Evolutionary conservation across 1,140 invertebrate species (phyloP).

Genomic region (Micrasema minimum): DNA sequence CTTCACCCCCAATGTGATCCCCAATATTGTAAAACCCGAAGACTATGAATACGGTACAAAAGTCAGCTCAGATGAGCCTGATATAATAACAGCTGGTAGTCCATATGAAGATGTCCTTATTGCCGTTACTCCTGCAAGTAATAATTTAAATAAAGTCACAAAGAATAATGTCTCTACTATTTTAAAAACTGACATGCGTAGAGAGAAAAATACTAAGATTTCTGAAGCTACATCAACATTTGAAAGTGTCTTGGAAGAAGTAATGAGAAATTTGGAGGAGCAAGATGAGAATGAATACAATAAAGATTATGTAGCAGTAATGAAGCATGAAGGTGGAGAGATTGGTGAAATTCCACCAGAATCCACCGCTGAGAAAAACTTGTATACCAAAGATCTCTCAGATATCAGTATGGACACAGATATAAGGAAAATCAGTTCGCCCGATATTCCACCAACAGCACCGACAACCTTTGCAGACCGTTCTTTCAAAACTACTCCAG

Average conservation of each 20-base stretch:
- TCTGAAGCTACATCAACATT: slow-evolving; percentile 61
- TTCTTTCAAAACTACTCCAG: slow-evolving; percentile 33
- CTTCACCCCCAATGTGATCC: slow-evolving; percentile 65
- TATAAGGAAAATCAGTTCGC: slow-evolving; percentile 20
- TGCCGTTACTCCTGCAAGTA: slow-evolving; percentile 63
- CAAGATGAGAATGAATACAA: slow-evolving; percentile 66
- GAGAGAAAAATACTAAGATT: slow-evolving; percentile 54
- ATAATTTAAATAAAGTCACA: slow-evolving; percentile 54
- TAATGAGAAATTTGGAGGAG: slow-evolving; percentile 66
- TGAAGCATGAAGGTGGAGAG: slow-evolving; percentile 66
- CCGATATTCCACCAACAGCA: slow-evolving; percentile 4
- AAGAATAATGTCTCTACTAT: slow-evolving; percentile 49
- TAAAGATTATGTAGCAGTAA: slow-evolving; percentile 63
- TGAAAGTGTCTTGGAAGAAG: slow-evolving; percentile 66
- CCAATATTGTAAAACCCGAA: slow-evolving; percentile 59
- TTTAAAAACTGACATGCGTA: not conserved
- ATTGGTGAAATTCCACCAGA: slow-evolving; percentile 64
- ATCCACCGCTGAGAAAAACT: slow-evolving; percentile 8
- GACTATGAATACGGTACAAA: slow-evolving; percentile 55
- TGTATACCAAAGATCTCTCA: slow-evolving; percentile 9
- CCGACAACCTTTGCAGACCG: slow-evolving; percentile 12
- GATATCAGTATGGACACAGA: slow-evolving; percentile 17
- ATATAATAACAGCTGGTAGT: slow-evolving; percentile 65
- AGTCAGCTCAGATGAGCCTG: slow-evolving; percentile 56
- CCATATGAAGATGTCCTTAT: slow-evolving; percentile 63